Percentiles rank a stretch among this genome's conserved stretches.
Conservation (phyloP, 2,797 vertebrate species). For the Ibycter americanus region DNA sequence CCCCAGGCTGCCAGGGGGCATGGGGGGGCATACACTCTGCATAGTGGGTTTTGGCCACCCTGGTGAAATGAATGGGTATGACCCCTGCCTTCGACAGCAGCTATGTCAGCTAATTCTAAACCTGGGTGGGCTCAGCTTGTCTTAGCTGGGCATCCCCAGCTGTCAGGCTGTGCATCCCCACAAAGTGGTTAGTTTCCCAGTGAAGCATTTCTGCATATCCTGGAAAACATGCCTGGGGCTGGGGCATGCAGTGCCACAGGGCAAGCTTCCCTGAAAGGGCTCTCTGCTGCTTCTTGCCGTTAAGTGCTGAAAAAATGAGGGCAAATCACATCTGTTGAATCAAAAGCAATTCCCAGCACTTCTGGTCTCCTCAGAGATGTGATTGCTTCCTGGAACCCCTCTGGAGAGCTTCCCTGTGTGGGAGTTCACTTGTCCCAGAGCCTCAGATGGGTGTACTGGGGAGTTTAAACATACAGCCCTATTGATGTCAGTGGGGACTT, state of each 20-base stretch:
- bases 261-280: background rate
- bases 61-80: background rate
- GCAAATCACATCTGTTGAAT: background rate
- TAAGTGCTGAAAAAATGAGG: background rate
- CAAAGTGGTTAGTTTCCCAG: background rate
- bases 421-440: background rate
- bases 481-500: background rate
- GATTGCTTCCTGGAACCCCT: background rate
- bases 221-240: background rate
- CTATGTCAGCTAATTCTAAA: background rate
- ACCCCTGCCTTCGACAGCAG: background rate
- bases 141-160: background rate
- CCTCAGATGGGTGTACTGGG: background rate
- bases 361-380: background rate
- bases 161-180: background rate
- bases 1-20: background rate
- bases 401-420: background rate
- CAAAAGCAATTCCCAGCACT: background rate
- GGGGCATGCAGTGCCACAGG: background rate
- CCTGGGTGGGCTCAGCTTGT: background rate
- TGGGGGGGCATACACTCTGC: background rate
- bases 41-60: rapidly evolving
- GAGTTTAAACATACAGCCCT: background rate
- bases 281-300: background rate
- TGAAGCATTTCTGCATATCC: background rate